These are phyloP conservation scores for Chloropsis cyanopogon DNA, from an alignment of 2,113 vertebrate genomes.

Conservation along the genomic window DNA sequence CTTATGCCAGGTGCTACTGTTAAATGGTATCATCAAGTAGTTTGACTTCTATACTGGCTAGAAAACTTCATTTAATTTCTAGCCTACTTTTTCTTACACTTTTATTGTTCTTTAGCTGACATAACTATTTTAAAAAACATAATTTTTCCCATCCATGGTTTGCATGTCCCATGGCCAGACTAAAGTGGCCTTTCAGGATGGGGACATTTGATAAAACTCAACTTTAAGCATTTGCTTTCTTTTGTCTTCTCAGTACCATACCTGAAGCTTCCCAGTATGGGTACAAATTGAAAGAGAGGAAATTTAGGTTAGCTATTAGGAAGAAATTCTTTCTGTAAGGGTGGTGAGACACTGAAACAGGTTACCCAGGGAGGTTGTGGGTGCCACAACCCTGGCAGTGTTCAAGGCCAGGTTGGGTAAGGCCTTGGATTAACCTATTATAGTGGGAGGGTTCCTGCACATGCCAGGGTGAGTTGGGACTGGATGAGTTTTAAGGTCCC, in stretches of 20 bases:
- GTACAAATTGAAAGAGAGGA: neutral
- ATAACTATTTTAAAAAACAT: neutral
- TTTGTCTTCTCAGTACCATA: neutral
- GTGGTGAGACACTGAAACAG: too few species aligned
- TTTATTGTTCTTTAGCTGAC: neutral
- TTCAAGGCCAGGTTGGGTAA: neutral
- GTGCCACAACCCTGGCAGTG: neutral
- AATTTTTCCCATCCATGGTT: fast-evolving
- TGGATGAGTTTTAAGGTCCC: neutral
- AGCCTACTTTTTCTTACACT: fast-evolving
- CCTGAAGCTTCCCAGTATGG: neutral
- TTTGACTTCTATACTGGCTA: neutral
- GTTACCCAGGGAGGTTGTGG: neutral
- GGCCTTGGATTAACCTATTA: neutral
- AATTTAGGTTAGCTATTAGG: neutral
- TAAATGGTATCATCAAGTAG: neutral
- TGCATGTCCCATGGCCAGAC: neutral
- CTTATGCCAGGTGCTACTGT: neutral
- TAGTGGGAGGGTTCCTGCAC: neutral
- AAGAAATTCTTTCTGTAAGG: neutral
- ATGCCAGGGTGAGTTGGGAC: neutral
- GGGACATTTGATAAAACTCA: neutral
- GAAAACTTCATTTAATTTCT: neutral
- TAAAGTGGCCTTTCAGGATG: neutral
- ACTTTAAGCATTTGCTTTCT: neutral